phyloP scores from a whole-genome alignment of 2,888 invertebrate genomes.

The Platycnemis pennipes region DNA sequence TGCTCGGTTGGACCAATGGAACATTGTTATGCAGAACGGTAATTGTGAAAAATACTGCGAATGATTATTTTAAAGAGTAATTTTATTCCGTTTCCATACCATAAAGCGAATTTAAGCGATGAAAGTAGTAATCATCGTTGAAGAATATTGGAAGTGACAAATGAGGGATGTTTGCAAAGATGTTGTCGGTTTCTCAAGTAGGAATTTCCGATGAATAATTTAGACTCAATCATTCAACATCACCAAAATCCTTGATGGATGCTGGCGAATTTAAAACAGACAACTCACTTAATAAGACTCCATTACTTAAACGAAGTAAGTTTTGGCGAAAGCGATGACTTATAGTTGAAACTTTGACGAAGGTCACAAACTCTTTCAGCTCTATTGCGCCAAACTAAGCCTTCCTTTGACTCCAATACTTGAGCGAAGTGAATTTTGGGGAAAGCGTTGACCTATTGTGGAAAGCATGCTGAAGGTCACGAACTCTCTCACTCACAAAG shows the following conservation, averaged over 20 bases:
- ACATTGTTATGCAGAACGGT: too few relatives aligned
- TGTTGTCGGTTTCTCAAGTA: background rate
- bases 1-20: too few relatives aligned
- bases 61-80: background rate
- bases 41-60: too few relatives aligned
- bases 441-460: background rate
- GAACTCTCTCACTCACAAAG: background rate
- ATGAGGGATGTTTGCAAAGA: background rate
- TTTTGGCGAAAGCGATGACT: background rate
- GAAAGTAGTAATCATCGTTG: background rate
- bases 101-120: background rate
- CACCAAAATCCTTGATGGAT: constrained; percentile 16
- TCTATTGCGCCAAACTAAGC: background rate
- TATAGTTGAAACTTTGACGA: background rate
- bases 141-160: background rate
- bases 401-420: constrained; percentile 1
- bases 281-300: background rate
- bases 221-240: background rate
- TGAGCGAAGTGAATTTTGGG: background rate
- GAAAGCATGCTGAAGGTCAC: background rate
- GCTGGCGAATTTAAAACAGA: background rate
- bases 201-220: constrained; percentile 52
- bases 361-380: background rate
- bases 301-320: constrained; percentile 41
- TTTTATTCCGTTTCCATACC: background rate